phyloP scores from a whole-genome alignment of 2,797 vertebrate genomes.

The Centroberyx gerrardi region DNA sequence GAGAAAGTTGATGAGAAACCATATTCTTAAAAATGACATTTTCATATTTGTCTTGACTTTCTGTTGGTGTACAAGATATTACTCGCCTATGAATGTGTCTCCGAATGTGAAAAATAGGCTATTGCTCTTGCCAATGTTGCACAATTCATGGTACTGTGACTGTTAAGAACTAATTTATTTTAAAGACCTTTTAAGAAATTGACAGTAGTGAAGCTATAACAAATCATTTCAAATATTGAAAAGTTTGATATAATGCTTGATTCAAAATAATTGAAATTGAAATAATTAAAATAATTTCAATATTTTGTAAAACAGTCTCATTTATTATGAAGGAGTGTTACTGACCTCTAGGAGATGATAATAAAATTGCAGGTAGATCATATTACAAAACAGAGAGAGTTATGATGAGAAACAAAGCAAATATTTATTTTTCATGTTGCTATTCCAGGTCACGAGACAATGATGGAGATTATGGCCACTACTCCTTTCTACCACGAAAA shows the following conservation, averaged over 20 bases:
- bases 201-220: no score
- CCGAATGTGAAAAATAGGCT: neutral
- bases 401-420: neutral
- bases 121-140: neutral
- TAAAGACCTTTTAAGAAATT: no score
- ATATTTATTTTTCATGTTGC: neutral
- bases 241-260: neutral
- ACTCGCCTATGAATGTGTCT: neutral
- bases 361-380: no score
- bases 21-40: neutral
- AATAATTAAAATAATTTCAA: neutral
- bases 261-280: neutral
- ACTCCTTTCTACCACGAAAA: constrained; percentile 59
- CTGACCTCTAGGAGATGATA: no score
- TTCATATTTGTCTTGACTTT: neutral
- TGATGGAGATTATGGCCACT: constrained; percentile 39
- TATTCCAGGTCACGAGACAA: constrained; percentile 48
- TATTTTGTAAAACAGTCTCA: no score
- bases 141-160: neutral
- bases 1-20: neutral
- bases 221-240: no score
- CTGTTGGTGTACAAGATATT: neutral
- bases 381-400: neutral
- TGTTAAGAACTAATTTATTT: no score
- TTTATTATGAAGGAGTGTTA: no score